Percentiles rank a stretch among this genome's conserved stretches.
These are phyloP conservation scores for Anthopleura sola DNA, from an alignment of 64 coral and sea anemone genomes.

Conservation along the genomic window DNA sequence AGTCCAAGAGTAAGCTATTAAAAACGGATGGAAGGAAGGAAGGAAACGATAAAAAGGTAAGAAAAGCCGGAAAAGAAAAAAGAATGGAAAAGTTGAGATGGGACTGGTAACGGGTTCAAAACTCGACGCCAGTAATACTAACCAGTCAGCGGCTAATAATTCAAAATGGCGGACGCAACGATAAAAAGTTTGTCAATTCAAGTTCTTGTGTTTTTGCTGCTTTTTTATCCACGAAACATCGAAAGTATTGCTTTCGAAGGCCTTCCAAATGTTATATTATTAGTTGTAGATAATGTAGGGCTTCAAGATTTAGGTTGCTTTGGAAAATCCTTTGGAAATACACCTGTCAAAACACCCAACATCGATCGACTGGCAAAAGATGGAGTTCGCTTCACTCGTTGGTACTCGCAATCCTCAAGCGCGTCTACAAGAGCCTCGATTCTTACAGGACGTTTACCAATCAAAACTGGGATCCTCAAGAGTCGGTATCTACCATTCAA, in stretches of 20 bases:
- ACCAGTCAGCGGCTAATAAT: constrained; percentile 31
- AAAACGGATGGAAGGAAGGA: no score
- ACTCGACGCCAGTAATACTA: neutral
- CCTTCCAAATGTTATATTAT: constrained; percentile 65
- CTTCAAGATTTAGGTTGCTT: constrained; percentile 62
- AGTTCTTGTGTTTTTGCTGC: constrained; percentile 12
- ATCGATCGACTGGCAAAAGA: constrained; percentile 54
- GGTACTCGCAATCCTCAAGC: constrained; percentile 65
- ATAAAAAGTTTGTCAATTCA: neutral
- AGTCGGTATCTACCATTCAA: constrained; percentile 78
- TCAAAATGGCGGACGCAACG: constrained; percentile 39
- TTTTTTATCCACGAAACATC: neutral
- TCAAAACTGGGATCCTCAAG: constrained; percentile 85
- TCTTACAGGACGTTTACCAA: constrained; percentile 81
- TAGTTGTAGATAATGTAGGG: constrained; percentile 63
- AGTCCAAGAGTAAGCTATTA: no score
- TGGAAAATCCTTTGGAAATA: constrained; percentile 47
- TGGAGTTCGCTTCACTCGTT: constrained; percentile 62
- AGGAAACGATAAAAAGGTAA: no score
- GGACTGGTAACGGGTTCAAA: neutral
- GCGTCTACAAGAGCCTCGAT: constrained; percentile 70
- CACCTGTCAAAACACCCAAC: constrained; percentile 46
- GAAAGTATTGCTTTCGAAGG: neutral
- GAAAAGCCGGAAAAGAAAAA: no score
- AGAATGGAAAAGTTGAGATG: neutral